Evolutionary conservation across 1,140 invertebrate genomes (phyloP), one percentile per base, ranked within the genome.

Genomic region (Bombus impatiens): DNA sequence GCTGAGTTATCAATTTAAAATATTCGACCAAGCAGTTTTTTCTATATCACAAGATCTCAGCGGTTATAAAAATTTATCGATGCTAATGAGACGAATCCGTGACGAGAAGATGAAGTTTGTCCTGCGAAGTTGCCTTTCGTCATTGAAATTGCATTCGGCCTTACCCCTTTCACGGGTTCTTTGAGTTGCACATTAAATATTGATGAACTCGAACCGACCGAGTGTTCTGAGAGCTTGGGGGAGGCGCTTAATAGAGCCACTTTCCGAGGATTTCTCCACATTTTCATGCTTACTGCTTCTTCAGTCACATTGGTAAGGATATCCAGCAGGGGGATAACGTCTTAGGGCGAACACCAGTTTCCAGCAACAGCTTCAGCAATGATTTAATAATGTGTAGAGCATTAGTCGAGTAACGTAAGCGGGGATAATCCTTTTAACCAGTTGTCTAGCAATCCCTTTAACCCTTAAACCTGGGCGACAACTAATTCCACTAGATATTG

Each of bases 401-500:
- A 94, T 94, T 93, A 93, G 91, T 87, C 76, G 88, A 86, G 88
- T 87, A 91, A 91, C 89, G 90, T 93, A 92, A 93, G 92, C 92
- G 89, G 89, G 92, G 92, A 93, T 94, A 94, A 94, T 94, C 93
- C 93, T 91, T 94, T 94, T 93, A 94, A 93, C 93, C 92, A 94
- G 93, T 93, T 93, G 93, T 94, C 93, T 94, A 84, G 92, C 89
- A 93, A 93, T 92, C 93, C 93, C 92, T 93, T 93, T 93, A 93
- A 93, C 92, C 92, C 86, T 87, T 87, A 84, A 92, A 93, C 92
- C 88, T 86, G 80, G 90, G 91, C 87, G 92, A 93, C 92, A 93
- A 93, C 93, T 94, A 94, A 94, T 94, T 93, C 92, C 82, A 70
- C 77, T 86, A 92, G 93, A 93, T 93, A 94, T 93, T 92, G 89